Evolutionary conservation across 2,113 vertebrate genomes (phyloP), one percentile per base, ranked within the genome.

Genomic region (Pachycephala philippinensis): DNA sequence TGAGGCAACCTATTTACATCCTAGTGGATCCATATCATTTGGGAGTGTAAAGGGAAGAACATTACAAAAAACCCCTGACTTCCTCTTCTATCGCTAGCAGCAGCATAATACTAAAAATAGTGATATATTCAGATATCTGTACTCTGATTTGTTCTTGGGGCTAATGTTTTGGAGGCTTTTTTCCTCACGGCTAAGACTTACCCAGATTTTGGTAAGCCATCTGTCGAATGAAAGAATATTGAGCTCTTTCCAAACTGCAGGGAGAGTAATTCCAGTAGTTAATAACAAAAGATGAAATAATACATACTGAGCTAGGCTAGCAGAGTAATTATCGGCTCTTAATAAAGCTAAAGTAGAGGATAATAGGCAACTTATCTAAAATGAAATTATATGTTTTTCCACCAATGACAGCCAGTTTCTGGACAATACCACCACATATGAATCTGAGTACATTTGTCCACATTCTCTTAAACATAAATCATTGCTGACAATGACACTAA

Each of bases 331-430:
- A 92, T 44, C 15, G 21, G 12, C 59, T 88, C 50, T 64, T 90
- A 93, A 93, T 95, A 88, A 91, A 96, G 75, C 39, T 88, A 90
- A 93, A 93, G 76, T 54, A 82, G 64, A 64, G 47, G 28, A 83
- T 88, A 94, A 95, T 74, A 69, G 17, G 5, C 0, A 1, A 59
- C 11, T 77, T 56, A 83, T 74, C 90, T 80, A 40, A 87, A 93
- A 83, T 70, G 2, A 82, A 89, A 84, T 77, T 16, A 68, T 47
- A 7, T 45, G 22, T 85, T 93, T 90, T 94, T 66, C 33, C 52
- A 77, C 24, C 50, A 83, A 22, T 77, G 33, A 71, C 54, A 85
- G 69, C 4, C 11, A 66, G 12, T 70, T 83, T 92, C 85, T 85
- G 68, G 33, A 92, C 75, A 86, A 80, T 88, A 14, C 10, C 21